Percentiles rank a stretch among this genome's conserved stretches.
These are phyloP conservation scores for Saxidomus purpurata DNA, from an alignment of 1,140 invertebrate species.

Conservation along the genomic window DNA sequence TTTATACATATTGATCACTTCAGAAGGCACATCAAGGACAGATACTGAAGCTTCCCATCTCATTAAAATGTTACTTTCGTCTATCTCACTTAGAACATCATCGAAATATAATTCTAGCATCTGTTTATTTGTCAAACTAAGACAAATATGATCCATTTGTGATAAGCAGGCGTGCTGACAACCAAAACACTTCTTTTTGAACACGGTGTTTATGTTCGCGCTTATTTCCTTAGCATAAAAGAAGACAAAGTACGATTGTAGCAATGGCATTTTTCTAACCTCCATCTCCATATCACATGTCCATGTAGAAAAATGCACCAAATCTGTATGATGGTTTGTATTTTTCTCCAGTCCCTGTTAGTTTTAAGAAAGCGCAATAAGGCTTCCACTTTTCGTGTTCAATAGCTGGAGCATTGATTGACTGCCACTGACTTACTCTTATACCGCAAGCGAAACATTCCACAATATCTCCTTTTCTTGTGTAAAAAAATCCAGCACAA, in stretches of 20 bases:
- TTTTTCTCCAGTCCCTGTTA: background rate
- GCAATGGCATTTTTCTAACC: background rate
- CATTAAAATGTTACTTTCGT: slow-evolving; percentile 3
- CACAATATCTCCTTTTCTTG: slow-evolving; percentile 30
- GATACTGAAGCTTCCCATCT: slow-evolving; percentile 4
- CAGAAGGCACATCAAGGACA: slow-evolving; percentile 3
- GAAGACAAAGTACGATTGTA: slow-evolving; percentile 36
- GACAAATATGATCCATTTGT: background rate
- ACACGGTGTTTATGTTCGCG: background rate
- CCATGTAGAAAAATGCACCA: background rate
- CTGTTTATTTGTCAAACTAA: background rate
- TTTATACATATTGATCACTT: slow-evolving; percentile 6
- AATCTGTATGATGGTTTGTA: background rate
- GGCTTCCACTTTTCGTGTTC: slow-evolving; percentile 18
- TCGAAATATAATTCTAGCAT: slow-evolving; percentile 18
- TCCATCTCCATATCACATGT: background rate
- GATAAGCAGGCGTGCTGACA: slow-evolving; percentile 30
- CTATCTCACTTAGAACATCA: background rate
- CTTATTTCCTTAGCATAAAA: slow-evolving; percentile 31
- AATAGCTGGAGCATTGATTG: background rate
- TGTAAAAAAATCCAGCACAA: slow-evolving; percentile 23
- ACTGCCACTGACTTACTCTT: slow-evolving; percentile 26
- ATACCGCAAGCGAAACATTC: slow-evolving; percentile 42
- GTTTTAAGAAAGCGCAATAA: background rate
- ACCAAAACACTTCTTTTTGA: background rate